Evolutionary conservation across 2,888 invertebrate genomes (phyloP), one percentile per base, ranked within the genome.

Genomic region (Timandra comae): DNA sequence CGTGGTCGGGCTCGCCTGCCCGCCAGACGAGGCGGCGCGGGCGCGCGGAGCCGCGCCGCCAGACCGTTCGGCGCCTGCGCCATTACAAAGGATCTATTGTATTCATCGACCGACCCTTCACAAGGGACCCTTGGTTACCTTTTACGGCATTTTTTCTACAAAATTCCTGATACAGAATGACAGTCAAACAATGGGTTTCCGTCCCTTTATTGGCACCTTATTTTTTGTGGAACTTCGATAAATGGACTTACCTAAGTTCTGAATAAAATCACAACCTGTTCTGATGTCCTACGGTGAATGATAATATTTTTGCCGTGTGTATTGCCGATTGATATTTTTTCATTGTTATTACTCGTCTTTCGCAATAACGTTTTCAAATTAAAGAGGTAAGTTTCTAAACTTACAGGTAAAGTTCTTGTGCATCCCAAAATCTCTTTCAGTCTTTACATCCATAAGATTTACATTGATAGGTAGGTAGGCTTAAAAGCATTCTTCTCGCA

Each of bases 201-300:
- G 85, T 82, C 81, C 84, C 69, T 85, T 82, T 82, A 84, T 84
- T 85, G 81, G 84, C 84, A 84, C 84, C 84, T 79, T 67, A 74
- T 79, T 84, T 85, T 85, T 85, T 82, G 79, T 77, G 45, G 52
- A 56, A 57, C 62, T 63, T 65, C 16, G 6, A 16, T 72, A 63
- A 77, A 80, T 69, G 75, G 77, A 72, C 71, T 71, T 65, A 73
- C 72, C 72, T 70, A 69, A 69, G 65, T 63, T 70, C 56, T 65
- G 62, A 70, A 77, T 65, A 69, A 71, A 76, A 77, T 73, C 63
- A 67, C 73, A 81, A 84, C 84, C 82, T 84, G 84, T 79, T 76
- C 54, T 56, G 60, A 65, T 61, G 58, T 63, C 56, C 49, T 51
- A 51, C 44, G 29, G 28, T 35, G 30, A 30, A 35, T 9, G 10